phyloP scores from a whole-genome alignment of 2,888 invertebrate species.

The Clistopyga incitator region DNA sequence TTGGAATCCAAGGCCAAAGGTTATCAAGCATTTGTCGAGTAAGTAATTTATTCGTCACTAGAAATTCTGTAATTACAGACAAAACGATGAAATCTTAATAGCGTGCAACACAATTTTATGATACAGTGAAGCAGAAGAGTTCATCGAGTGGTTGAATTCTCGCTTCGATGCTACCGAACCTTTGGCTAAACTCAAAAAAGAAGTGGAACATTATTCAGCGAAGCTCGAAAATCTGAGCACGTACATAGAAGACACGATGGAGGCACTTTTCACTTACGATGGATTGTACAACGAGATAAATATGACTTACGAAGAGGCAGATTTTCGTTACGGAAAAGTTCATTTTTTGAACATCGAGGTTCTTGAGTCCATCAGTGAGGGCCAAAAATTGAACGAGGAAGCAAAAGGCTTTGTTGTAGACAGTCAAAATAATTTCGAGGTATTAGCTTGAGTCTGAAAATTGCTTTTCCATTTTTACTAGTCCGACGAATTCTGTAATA shows the following conservation, averaged over 20 bases:
- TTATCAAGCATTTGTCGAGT: slow-evolving; percentile 80
- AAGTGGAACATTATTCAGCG: slow-evolving; percentile 71
- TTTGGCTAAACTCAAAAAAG: slow-evolving; percentile 70
- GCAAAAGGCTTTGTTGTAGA: slow-evolving; percentile 85
- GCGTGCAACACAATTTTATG: slow-evolving; percentile 17
- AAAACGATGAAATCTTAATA: slow-evolving; percentile 49
- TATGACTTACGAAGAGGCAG: slow-evolving; percentile 72
- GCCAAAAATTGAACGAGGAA: slow-evolving; percentile 85
- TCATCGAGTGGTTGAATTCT: slow-evolving; percentile 79
- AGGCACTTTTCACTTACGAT: slow-evolving; percentile 79
- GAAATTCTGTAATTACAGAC: not conserved
- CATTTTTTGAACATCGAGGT: slow-evolving; percentile 82
- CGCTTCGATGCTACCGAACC: slow-evolving; percentile 77
- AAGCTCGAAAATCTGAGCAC: slow-evolving; percentile 76
- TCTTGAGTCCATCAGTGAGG: slow-evolving; percentile 84
- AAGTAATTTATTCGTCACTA: slow-evolving; percentile 64
- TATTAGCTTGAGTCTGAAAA: slow-evolving; percentile 54
- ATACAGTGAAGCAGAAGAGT: slow-evolving; percentile 74
- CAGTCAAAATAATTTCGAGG: slow-evolving; percentile 84
- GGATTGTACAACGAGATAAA: slow-evolving; percentile 78
- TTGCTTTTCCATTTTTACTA: not conserved
- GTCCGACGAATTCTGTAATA: not conserved
- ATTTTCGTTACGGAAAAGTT: slow-evolving; percentile 73
- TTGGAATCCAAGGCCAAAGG: slow-evolving; percentile 81
- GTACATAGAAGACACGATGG: slow-evolving; percentile 77